These are phyloP conservation scores for Trichacis sp. DNA, from an alignment of 2,888 invertebrate genomes.

Conservation along the genomic window DNA sequence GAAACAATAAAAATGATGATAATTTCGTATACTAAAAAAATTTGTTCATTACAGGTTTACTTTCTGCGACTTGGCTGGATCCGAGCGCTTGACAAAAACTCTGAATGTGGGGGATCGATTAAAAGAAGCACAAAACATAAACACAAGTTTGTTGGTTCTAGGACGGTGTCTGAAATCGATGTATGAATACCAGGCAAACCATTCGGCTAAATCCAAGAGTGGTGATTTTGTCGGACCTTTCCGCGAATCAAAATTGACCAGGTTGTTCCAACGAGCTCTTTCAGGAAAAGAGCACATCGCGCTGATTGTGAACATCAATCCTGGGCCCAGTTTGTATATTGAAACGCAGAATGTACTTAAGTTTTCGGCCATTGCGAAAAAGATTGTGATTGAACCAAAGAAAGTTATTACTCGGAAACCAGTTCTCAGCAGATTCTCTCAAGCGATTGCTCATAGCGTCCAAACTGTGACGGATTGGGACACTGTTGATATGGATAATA, in stretches of 20 bases:
- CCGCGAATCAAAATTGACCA: constrained; percentile 91
- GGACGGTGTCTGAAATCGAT: constrained; percentile 83
- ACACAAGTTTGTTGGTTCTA: constrained; percentile 87
- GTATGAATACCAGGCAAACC: constrained; percentile 62
- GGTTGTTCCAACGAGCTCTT: constrained; percentile 85
- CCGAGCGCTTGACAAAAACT: constrained; percentile 87
- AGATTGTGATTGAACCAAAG: constrained; percentile 70
- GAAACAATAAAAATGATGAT: background rate
- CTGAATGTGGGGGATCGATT: constrained; percentile 83
- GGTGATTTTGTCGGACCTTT: constrained; percentile 70
- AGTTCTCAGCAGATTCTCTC: constrained; percentile 58
- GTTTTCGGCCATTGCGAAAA: constrained; percentile 86
- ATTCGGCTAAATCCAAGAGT: constrained; percentile 46
- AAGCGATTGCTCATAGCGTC: constrained; percentile 55
- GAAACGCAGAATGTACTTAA: constrained; percentile 89
- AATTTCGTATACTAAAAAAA: no score
- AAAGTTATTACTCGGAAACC: constrained; percentile 39
- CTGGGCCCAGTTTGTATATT: constrained; percentile 79
- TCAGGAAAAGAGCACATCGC: constrained; percentile 80
- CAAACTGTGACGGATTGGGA: constrained; percentile 62
- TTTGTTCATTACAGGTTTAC: constrained; percentile 69
- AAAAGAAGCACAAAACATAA: constrained; percentile 91
- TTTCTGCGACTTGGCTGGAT: constrained; percentile 94
- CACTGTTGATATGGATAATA: constrained; percentile 42
- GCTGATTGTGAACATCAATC: constrained; percentile 92